Evolutionary conservation across 2,113 vertebrate genomes (phyloP).

Genomic region (Mus musculus): GRCm39 chr2:29380501-29381000

Average conservation of each 20-base stretch:
- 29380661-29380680: background rate
- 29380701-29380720: background rate
- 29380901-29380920: too few species aligned
- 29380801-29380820: too few species aligned
- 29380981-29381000: too few species aligned
- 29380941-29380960: too few species aligned
- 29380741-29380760: background rate
- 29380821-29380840: background rate
- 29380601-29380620: background rate
- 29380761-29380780: background rate
- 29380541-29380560: background rate
- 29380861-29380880: too few species aligned
- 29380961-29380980: too few species aligned
- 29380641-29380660: background rate
- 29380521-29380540: background rate
- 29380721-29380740: background rate
- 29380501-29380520: background rate
- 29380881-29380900: too few species aligned
- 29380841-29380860: rapidly evolving
- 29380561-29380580: background rate
- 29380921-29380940: too few species aligned
- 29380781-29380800: background rate
- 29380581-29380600: background rate
- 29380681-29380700: background rate
- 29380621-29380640: background rate